phyloP scores from a whole-genome alignment of 2,113 vertebrate species.

The Pollimyrus isidori region DNA sequence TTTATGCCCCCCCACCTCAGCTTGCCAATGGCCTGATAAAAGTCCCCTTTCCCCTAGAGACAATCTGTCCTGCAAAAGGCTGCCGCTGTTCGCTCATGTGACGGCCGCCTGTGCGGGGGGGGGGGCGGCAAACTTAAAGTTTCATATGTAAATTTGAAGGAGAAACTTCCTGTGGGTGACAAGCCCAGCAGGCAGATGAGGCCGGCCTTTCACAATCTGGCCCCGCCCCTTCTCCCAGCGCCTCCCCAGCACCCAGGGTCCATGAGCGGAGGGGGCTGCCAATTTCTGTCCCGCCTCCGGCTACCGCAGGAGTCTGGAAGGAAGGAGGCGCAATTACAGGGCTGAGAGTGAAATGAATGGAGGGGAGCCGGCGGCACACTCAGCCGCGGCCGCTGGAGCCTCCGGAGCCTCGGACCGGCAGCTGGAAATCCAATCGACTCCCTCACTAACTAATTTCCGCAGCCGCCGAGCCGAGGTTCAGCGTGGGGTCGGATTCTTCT shows the following conservation, averaged over 20 bases:
- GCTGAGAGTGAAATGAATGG: constrained; percentile 79
- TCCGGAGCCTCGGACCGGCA: constrained; percentile 76
- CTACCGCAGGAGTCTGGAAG: constrained; percentile 71
- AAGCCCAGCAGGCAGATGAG: constrained; percentile 79
- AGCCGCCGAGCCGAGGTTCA: constrained; percentile 70
- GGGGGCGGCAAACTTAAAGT: constrained; percentile 64
- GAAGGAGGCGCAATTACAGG: constrained; percentile 83
- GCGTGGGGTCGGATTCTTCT: constrained; percentile 61
- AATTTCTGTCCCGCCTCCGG: constrained; percentile 76
- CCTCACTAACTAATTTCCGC: constrained; percentile 75
- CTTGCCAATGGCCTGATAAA: constrained; percentile 61
- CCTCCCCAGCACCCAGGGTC: constrained; percentile 47
- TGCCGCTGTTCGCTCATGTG: constrained; percentile 54
- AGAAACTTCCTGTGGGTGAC: constrained; percentile 81
- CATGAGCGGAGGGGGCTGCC: constrained; percentile 66
- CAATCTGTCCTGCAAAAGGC: constrained; percentile 68
- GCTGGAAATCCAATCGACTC: constrained; percentile 76
- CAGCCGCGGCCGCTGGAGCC: constrained; percentile 69
- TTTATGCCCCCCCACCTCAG: constrained; percentile 64
- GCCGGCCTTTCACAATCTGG: constrained; percentile 62
- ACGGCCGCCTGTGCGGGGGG: not conserved
- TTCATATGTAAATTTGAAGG: constrained; percentile 94
- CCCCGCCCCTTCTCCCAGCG: constrained; percentile 68
- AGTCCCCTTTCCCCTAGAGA: constrained; percentile 67
- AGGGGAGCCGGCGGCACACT: constrained; percentile 75